Evolutionary conservation across 2,888 invertebrate species (phyloP), one percentile per base, ranked within the genome.

Genomic region (Coenonympha arcania): DNA sequence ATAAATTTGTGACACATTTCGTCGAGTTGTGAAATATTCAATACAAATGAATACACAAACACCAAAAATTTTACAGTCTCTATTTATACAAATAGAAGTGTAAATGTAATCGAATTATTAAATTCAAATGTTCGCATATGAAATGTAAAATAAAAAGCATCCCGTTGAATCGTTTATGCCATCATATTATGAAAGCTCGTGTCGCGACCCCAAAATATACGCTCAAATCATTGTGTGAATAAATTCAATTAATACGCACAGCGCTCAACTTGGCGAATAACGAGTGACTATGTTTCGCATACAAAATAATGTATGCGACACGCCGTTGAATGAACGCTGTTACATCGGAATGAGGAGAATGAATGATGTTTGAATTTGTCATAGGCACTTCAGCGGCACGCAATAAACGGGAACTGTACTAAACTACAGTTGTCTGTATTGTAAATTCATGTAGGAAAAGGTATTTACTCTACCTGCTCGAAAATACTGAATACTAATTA

Each of bases 201-300:
- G 34, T 18, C 42, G 45, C 48, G 31, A 31, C 42, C 49, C 41
- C 46, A 46, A 51, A 41, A 41, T 36, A 26, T 49, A 48, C 46
- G 46, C 52, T 50, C 39, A 39, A 41, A 28, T 48, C 44, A 28
- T 47, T 50, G 43, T 47, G 49, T 51, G 49, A 51, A 54, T 54
- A 55, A 51, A 55, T 51, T 49, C 51, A 54, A 54, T 56, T 52
- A 54, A 52, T 51, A 51, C 56, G 54, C 54, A 54, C 48, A 47
- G 39, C 54, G 56, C 47, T 56, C 47, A 48, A 54, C 54, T 54
- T 54, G 49, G 50, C 56, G 54, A 56, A 48, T 56, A 54, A 52
- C 54, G 51, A 39, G 48, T 43, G 51, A 48, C 39, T 48, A 31
- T 54, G 48, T 51, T 53, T 43, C 34, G 54, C 50, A 56, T 51